Base-by-base conservation (phyloP, 1,140 invertebrate genomes). In the Cotesia chilonis region DNA sequence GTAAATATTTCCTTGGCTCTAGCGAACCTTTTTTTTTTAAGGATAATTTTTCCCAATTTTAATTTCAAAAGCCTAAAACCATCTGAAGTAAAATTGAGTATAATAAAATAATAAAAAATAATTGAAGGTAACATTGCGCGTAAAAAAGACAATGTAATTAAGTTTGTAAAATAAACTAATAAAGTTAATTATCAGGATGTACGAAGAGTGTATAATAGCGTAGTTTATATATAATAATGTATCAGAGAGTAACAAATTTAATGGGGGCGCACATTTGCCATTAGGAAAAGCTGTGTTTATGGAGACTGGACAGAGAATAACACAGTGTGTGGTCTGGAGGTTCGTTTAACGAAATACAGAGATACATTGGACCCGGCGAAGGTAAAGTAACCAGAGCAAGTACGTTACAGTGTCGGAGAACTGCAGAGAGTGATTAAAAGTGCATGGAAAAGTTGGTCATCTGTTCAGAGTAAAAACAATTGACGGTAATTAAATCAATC, bases 141-240 rank as follows among this genome's bases (percentile, higher is more conserved):
- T 28, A 28, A 28, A 28, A 28, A 28, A 28, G 28, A 28, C 28
- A 28, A 68, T 64, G 72, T 75, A 75, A 72, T 75, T 60, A 54
- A 68, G 61, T 75, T 75, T 72, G 38, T 55, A 68, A 59, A 72
- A 75, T 75, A 69, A 72, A 71, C 70, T 75, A 75, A 68, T 54
- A 72, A 75, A 75, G 70, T 72, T 75, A 66, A 70, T 75, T 75
- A 75, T 72, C 51, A 72, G 68, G 68, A 47, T 47, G 10, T 47
- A 47, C 41, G 41, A 7, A 10, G 2, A 47, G 41, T 47, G 10
- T 65, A 74, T 71, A 71, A 54, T 74, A 28, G 28, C 28, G 65
- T 75, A 72, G 70, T 71, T 75, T 71, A 75, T 72, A 12, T 47
- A 47, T 7, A 47, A 47, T 47, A 47, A 47, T 47, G 41, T 47